These are phyloP conservation scores for Thalassoma bifasciatum DNA, from an alignment of 2,113 vertebrate genomes.

Conservation along the genomic window DNA sequence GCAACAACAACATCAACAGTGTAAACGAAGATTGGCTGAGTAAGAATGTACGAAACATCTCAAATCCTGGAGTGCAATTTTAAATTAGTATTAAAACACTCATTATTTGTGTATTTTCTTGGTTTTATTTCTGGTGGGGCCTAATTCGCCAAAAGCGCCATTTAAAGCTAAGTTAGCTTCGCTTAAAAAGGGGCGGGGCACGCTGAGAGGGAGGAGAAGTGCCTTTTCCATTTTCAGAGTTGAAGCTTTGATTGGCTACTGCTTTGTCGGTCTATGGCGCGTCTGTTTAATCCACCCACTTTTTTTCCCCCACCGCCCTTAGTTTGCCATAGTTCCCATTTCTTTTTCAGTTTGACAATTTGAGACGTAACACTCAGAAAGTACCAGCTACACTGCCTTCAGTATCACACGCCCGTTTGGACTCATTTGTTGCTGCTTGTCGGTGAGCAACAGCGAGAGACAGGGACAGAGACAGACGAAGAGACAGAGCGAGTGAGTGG, in stretches of 20 bases:
- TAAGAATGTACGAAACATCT: conserved; percentile 77
- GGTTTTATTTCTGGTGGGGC: conserved; percentile 40
- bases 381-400: conserved; percentile 88
- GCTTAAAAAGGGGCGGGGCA: conserved; percentile 50
- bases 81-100: conserved; percentile 71
- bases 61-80: conserved; percentile 77
- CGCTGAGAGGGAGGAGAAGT: conserved; percentile 67
- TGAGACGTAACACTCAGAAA: conserved; percentile 84
- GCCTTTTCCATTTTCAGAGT: conserved; percentile 73
- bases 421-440: conserved; percentile 79
- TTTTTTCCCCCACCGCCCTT: conserved; percentile 22
- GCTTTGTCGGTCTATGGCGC: conserved; percentile 63
- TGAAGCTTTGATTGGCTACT: conserved; percentile 54
- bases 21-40: conserved; percentile 58
- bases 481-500: conserved; percentile 52
- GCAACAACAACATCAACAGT: conserved; percentile 54
- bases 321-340: conserved; percentile 42
- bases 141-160: conserved; percentile 44
- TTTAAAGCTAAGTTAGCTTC: conserved; percentile 48
- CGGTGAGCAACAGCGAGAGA: conserved; percentile 69
- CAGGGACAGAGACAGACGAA: conserved; percentile 60
- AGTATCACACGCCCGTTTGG: conserved; percentile 80
- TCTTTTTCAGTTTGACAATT: conserved; percentile 69
- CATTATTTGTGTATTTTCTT: conserved; percentile 54
- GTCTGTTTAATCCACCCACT: conserved; percentile 52